Evolutionary conservation across 2,888 invertebrate genomes (phyloP).

Genomic region (Drosophila peninsularis): DNA sequence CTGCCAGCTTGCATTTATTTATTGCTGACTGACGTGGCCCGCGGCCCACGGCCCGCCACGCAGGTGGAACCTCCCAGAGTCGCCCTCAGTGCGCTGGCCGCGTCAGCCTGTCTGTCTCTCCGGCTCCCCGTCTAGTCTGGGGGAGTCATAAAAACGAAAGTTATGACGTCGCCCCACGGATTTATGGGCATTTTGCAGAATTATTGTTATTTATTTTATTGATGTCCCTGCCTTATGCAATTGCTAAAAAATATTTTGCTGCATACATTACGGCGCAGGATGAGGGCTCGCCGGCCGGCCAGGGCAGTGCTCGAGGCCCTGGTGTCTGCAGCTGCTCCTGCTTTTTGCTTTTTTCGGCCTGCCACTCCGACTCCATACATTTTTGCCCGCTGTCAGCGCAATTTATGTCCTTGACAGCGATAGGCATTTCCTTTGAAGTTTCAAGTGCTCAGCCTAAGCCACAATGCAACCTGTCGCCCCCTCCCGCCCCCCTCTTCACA

Average conservation of each 20-base stretch:
- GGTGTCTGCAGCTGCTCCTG: not conserved
- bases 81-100: slow-evolving; percentile 14
- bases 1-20: slow-evolving; percentile 83
- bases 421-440: slow-evolving; percentile 84
- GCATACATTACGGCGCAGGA: slow-evolving; percentile 68
- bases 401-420: slow-evolving; percentile 83
- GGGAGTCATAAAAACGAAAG: slow-evolving; percentile 82
- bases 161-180: slow-evolving; percentile 81
- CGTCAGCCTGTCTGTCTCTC: slow-evolving; percentile 33
- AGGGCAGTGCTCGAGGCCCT: not conserved
- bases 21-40: slow-evolving; percentile 79
- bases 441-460: slow-evolving; percentile 52
- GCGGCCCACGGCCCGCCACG: slow-evolving; percentile 39
- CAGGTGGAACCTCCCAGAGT: slow-evolving; percentile 54
- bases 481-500: slow-evolving; percentile 1
- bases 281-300: not conserved
- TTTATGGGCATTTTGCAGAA: slow-evolving; percentile 82
- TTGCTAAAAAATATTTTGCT: slow-evolving; percentile 72
- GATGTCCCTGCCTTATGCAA: slow-evolving; percentile 73
- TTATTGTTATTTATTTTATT: slow-evolving; percentile 81
- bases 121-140: slow-evolving; percentile 67
- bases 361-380: slow-evolving; percentile 49
- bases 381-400: slow-evolving; percentile 79
- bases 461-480: not conserved
- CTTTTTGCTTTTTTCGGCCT: not conserved